A percentile compares a stretch with the other conserved stretches of the same genome.
phyloP scores from a whole-genome alignment of 1,140 invertebrate genomes.

The Hermetia illucens region DNA sequence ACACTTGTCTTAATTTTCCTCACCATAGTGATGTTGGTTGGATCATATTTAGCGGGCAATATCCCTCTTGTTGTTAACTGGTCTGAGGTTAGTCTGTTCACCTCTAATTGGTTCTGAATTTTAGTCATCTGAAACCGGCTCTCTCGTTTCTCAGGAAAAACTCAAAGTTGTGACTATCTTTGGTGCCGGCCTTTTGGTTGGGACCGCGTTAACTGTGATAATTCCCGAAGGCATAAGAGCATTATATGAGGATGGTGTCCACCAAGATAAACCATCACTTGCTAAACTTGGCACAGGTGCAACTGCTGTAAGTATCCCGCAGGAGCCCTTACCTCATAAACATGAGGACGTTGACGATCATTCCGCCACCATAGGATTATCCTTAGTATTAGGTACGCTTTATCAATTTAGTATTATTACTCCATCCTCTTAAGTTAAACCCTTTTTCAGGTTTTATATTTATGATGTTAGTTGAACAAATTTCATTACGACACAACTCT shows the following conservation, averaged over 20 bases:
- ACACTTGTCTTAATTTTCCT: constrained; percentile 64
- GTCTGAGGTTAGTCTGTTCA: constrained; percentile 63
- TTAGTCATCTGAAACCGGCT: not conserved
- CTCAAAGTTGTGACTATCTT: constrained; percentile 86
- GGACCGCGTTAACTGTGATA: constrained; percentile 93
- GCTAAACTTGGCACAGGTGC: constrained; percentile 14
- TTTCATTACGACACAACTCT: constrained; percentile 50
- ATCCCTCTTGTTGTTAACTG: constrained; percentile 85
- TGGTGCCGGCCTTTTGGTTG: constrained; percentile 93
- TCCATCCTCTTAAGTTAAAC: not conserved
- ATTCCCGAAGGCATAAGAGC: constrained; percentile 96
- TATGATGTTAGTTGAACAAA: constrained; percentile 93
- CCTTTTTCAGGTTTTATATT: constrained; percentile 70
- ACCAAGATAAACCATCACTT: constrained; percentile 8
- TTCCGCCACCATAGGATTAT: constrained; percentile 46
- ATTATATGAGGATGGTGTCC: constrained; percentile 38
- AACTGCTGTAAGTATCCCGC: constrained; percentile 13
- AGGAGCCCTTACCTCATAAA: constrained; percentile 12
- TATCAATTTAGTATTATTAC: no score
- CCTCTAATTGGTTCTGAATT: not conserved
- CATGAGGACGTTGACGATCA: constrained; percentile 31
- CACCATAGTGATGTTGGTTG: constrained; percentile 83
- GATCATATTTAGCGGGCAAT: constrained; percentile 85
- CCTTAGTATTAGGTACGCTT: constrained; percentile 39
- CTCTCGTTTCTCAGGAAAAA: constrained; percentile 60